phyloP scores from a whole-genome alignment of 2,797 vertebrate species.

The Otolemur crassicaudatus region DNA sequence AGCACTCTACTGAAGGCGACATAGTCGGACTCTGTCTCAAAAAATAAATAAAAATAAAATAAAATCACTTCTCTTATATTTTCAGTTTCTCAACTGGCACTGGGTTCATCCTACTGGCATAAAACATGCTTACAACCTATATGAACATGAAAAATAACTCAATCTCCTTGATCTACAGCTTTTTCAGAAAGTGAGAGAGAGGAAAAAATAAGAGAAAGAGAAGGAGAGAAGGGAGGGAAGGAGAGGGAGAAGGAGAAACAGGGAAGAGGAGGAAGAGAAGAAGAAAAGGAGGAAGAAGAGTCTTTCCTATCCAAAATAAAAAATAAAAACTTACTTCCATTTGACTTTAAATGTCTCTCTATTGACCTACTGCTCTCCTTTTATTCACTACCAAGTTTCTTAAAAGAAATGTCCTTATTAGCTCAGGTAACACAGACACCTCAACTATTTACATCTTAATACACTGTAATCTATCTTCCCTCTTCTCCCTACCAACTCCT shows the following conservation, averaged over 20 bases:
- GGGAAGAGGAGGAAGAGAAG: background rate
- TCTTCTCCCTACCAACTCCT: background rate
- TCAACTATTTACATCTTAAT: conserved; percentile 30
- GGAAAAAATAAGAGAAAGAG: background rate
- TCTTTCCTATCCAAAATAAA: background rate
- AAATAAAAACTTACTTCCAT: background rate
- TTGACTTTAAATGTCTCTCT: conserved; percentile 25
- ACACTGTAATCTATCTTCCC: conserved; percentile 5
- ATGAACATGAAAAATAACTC: background rate
- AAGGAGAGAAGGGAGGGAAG: no score
- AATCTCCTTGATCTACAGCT: background rate
- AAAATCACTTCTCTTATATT: background rate
- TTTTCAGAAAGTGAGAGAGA: background rate
- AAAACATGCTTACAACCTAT: conserved; percentile 43
- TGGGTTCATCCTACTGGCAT: background rate
- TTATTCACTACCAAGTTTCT: conserved; percentile 35
- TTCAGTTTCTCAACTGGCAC: conserved; percentile 6
- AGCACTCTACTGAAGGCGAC: no score
- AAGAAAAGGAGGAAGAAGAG: background rate
- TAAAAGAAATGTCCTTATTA: conserved; percentile 35
- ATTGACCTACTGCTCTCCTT: background rate
- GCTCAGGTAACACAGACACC: background rate
- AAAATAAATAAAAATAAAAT: no score
- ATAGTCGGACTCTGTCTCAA: no score
- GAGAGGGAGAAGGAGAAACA: background rate